Evolutionary conservation across 2,113 vertebrate species (phyloP).

Genomic region (pig (Sus scrofa)): T2T-Sscrofa CM000829.6:28731501-28732000

Average conservation of each 20-base stretch:
- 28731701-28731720: background rate
- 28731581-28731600: background rate
- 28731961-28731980: background rate
- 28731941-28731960: background rate
- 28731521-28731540: background rate
- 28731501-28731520: background rate
- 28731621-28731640: background rate
- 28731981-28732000: background rate
- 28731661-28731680: conserved; percentile 7
- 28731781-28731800: background rate
- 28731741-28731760: background rate
- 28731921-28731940: background rate
- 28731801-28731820: background rate
- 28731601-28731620: background rate
- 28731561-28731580: background rate
- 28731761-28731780: background rate
- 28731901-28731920: background rate
- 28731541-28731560: background rate
- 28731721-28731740: background rate
- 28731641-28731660: background rate
- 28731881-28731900: background rate
- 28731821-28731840: background rate
- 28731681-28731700: background rate
- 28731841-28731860: background rate
- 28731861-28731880: background rate